Evolutionary conservation across 2,113 vertebrate genomes (phyloP), one percentile per base, ranked within the genome.

Genomic region (Orycteropus afer): DNA sequence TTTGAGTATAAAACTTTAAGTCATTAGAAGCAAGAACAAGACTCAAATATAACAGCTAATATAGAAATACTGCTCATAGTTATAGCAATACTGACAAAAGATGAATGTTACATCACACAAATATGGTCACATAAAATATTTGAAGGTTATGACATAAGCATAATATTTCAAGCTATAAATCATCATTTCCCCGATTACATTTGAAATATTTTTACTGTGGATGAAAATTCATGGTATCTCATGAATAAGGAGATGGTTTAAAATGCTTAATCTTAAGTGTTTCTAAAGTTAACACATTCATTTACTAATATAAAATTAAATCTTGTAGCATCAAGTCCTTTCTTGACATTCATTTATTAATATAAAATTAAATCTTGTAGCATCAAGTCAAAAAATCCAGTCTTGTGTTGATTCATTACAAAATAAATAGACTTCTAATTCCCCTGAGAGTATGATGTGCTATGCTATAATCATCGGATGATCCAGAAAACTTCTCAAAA

Each of bases 81-180:
- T 97, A 91, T 61, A 95, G 12, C 96, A 96, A 89, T 89, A 67
- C 32, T 97, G 94, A 97, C 37, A 97, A 69, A 89, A 93, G 59
- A 97, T 96, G 29, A 7, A 95, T 96, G n/a, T 69, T 53, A 8
- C 40, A 29, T 57, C 17, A 84, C n/a, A 79, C 7, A 73, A 94
- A 89, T 5, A 97, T 40, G 57, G 67, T 95, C 78, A 97, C 34
- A 97, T 18, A 94, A 96, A 95, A 90, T 96, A 94, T 96, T 93
- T 97, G 89, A 97, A 97, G 91, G 90, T 98, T 73, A 97, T 95
- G 94, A 94, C 4, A 65, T 89, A 90, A 71, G 78, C 7, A 37
- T 91, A 96, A 97, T 97, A 97, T 98, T 97, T 97, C 84, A 96
- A 61, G 7, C 34, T 71, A 77, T 87, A 95, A 96, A 94, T 86